phyloP scores from a whole-genome alignment of 2,797 vertebrate genomes.

The Chelmon rostratus region DNA sequence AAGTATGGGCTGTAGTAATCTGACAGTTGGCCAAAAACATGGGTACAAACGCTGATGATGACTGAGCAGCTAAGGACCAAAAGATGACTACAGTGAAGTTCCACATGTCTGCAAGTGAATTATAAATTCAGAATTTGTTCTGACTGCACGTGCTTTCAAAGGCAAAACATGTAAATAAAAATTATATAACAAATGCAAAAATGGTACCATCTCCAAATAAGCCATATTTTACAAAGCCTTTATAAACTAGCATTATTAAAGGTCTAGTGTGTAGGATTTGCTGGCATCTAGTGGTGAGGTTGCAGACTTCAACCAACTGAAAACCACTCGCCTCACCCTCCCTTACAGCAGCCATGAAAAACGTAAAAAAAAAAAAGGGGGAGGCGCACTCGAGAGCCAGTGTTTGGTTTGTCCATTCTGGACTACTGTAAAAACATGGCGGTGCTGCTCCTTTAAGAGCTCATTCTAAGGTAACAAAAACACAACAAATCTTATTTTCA shows the following conservation, averaged over 20 bases:
- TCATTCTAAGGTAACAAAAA: no score
- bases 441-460: no score
- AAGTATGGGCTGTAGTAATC: conserved; percentile 32
- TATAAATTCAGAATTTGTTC: conserved; percentile 3
- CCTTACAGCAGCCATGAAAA: no score
- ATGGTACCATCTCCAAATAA: neutral
- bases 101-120: conserved; percentile 29
- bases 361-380: no score
- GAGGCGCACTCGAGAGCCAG: no score
- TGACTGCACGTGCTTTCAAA: neutral
- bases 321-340: no score
- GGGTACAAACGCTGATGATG: conserved; percentile 41
- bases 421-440: no score
- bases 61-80: conserved; percentile 59
- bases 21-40: conserved; percentile 51
- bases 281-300: no score
- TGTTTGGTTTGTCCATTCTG: no score
- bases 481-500: no score
- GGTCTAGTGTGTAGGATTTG: no score
- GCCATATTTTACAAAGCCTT: neutral
- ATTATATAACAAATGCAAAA: neutral
- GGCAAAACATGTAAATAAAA: neutral
- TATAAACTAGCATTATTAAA: neutral
- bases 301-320: no score
- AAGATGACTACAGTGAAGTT: conserved; percentile 47